phyloP scores from a whole-genome alignment of 2,797 vertebrate species.

The Acanthis flammea region DNA sequence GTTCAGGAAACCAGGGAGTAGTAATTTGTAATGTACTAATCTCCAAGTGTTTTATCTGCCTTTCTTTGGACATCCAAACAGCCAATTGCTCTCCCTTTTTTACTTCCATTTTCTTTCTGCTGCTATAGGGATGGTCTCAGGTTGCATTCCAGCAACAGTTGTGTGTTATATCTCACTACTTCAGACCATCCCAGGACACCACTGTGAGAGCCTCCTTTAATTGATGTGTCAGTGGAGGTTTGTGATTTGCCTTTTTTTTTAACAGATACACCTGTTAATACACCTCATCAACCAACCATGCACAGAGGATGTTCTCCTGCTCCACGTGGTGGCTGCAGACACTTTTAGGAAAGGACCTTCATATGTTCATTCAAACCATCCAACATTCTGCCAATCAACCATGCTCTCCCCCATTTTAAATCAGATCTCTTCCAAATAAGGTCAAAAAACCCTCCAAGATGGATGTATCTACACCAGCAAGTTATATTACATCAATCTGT shows the following conservation, averaged over 20 bases:
- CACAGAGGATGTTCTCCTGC: neutral
- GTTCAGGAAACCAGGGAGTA: neutral
- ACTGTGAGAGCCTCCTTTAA: neutral
- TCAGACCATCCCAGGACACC: neutral
- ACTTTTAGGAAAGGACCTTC: neutral
- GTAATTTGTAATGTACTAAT: neutral
- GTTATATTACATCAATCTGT: neutral
- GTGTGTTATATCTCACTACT: neutral
- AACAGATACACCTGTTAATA: neutral
- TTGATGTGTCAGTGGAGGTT: neutral
- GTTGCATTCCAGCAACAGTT: neutral
- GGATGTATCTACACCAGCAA: neutral
- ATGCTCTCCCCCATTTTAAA: neutral
- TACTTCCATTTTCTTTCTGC: neutral
- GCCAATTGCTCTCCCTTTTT: neutral
- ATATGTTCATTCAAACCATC: neutral
- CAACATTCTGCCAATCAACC: neutral
- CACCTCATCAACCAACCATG: neutral
- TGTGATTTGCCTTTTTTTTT: neutral
- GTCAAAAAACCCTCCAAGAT: neutral
- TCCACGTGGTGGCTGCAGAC: rapidly evolving
- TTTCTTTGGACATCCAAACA: neutral
- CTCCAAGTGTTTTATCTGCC: neutral
- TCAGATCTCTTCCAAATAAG: neutral
- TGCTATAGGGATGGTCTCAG: neutral